A percentile compares a stretch with the other conserved stretches of the same genome.
phyloP scores from a whole-genome alignment of 2,113 vertebrate genomes.

The Dipodomys spectabilis region DNA sequence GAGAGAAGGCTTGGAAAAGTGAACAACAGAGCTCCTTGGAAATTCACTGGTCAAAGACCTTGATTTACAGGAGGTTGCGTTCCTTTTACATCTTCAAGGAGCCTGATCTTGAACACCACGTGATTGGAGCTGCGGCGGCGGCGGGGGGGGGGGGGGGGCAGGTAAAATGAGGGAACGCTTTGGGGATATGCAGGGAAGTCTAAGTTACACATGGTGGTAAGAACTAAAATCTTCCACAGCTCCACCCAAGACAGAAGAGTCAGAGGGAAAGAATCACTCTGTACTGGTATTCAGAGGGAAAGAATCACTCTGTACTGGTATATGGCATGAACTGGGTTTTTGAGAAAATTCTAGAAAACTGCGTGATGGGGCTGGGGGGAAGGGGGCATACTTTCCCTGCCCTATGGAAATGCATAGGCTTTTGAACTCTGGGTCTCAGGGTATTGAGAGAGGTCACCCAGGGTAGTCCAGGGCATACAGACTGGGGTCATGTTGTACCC shows the following conservation, averaged over 20 bases:
- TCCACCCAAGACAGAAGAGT: background rate
- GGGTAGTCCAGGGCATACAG: background rate
- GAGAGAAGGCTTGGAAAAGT: background rate
- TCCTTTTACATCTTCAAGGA: background rate
- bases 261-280: background rate
- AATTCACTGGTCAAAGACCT: background rate
- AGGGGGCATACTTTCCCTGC: background rate
- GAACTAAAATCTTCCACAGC: background rate
- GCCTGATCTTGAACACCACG: slow-evolving; percentile 32
- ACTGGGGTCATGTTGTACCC: background rate
- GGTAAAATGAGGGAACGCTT: background rate
- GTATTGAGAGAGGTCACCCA: background rate
- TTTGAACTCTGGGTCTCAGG: background rate
- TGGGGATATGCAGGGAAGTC: background rate
- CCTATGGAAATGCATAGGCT: rapidly evolving
- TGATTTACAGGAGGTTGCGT: background rate
- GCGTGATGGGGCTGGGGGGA: rapidly evolving
- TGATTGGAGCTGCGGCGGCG: background rate
- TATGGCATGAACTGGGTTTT: background rate
- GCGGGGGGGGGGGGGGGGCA: too few relatives aligned
- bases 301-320: background rate
- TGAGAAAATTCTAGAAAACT: background rate
- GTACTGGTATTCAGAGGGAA: too few relatives aligned
- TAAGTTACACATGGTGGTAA: background rate
- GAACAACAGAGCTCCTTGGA: background rate